These are phyloP conservation scores for Drosophila fungiperda DNA, from an alignment of 2,888 invertebrate species.

Conservation along the genomic window DNA sequence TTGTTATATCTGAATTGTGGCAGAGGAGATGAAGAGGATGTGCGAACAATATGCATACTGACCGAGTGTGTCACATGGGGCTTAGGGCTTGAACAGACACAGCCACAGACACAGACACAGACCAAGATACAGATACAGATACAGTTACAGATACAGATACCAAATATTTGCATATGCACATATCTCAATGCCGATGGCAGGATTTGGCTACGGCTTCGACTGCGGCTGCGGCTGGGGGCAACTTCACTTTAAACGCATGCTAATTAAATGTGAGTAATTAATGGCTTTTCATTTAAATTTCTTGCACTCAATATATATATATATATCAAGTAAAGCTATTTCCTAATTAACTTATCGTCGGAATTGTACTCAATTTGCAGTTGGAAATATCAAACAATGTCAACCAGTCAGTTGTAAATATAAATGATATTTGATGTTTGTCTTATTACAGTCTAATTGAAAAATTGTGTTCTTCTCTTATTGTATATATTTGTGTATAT, in stretches of 20 bases:
- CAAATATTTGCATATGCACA: background rate
- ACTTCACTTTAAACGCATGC: background rate
- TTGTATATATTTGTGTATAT: background rate
- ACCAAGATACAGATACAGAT: background rate
- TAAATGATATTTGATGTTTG: background rate
- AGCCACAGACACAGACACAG: background rate
- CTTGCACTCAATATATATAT: background rate
- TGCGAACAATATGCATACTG: conserved; percentile 8
- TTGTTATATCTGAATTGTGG: conserved; percentile 7
- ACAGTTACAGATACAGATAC: background rate
- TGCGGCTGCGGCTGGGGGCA: background rate
- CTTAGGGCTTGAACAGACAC: background rate
- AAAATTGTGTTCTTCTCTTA: background rate
- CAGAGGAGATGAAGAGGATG: background rate
- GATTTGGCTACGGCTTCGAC: background rate
- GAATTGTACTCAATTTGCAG: background rate
- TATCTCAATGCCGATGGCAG: conserved; percentile 1
- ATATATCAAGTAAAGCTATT: background rate
- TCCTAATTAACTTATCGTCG: background rate
- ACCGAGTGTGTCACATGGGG: background rate
- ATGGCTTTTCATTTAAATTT: conserved; percentile 1
- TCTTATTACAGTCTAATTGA: background rate
- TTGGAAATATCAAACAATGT: background rate
- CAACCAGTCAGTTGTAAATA: background rate
- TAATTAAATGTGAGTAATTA: conserved; percentile 1